Percentiles rank a stretch among this genome's conserved stretches.
phyloP scores from a whole-genome alignment of 2,797 vertebrate genomes.

The Neopelma chrysocephalum region DNA sequence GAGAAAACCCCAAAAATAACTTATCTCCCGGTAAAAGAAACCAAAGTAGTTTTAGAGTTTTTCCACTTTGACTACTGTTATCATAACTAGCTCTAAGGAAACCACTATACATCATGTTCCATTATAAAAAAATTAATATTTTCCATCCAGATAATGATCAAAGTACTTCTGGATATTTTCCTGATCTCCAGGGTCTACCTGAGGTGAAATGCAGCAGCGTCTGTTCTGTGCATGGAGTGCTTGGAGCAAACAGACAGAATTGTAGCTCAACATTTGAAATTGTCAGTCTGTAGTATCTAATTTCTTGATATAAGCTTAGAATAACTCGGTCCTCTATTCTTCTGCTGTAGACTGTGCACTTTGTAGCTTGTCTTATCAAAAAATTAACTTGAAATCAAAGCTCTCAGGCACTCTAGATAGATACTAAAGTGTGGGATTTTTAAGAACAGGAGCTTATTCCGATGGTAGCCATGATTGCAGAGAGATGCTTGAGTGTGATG shows the following conservation, averaged over 20 bases:
- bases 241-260: background rate
- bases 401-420: background rate
- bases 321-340: background rate
- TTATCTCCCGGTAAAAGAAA: conserved; percentile 36
- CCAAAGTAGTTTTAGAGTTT: background rate
- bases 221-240: background rate
- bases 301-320: background rate
- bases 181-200: background rate
- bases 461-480: background rate
- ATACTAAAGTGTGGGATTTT: background rate
- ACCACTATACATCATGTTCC: background rate
- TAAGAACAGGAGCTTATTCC: background rate
- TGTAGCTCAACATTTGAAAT: background rate
- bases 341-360: background rate
- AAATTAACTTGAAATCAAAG: background rate
- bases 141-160: background rate
- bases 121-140: background rate
- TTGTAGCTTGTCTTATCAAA: background rate
- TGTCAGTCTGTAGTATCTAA: background rate
- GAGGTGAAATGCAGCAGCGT: background rate
- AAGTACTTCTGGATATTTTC: background rate
- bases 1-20: background rate
- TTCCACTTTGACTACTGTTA: background rate
- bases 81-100: conserved; percentile 26
- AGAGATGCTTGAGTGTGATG: background rate